Evolutionary conservation across 1,140 invertebrate species (phyloP), one percentile per base, ranked within the genome.

Genomic region (Scaptomyza pallida): DNA sequence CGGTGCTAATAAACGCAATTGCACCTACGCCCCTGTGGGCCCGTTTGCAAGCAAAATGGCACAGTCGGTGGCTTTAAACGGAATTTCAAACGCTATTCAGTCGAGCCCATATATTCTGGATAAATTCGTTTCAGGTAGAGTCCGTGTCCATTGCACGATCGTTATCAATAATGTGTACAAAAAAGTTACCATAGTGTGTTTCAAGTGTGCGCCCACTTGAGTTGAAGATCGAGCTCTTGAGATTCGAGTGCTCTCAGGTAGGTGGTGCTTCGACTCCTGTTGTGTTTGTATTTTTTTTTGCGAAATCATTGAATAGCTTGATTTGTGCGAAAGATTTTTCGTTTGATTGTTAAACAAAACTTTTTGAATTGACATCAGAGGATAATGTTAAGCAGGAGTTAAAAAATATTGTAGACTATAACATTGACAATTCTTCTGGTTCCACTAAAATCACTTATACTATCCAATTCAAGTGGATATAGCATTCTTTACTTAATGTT

Each of bases 1-100:
- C 83, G 75, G 75, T 75, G 83, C 78, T 89, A 89, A 89, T 89
- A 89, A 89, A 89, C 86, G 86, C 86, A 89, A 89, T 89, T 89
- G 86, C 86, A 89, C 85, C 86, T 89, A 89, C 86, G 78, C 85
- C 86, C 85, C 72, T 72, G 44, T 71, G 83, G 69, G 82, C 55
- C 55, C 77, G 45, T 65, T 30, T 57, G 57, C 33, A 37, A 45
- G 52, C 45, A 72, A 72, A 81, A 78, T 70, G 70, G 69, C 86
- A 43, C 86, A 73, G 86, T 89, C 86, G 86, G 86, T 56, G 86
- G 86, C 81, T 86, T 89, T 89, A 89, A 75, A 79, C 51, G 48
- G 86, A 89, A 89, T 78, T 71, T 37, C 16, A 21, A 16, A 45
- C 83, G 69, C 64, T 43, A 56, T 85, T 70, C 52, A 64, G n/a